phyloP scores from a whole-genome alignment of 1,140 invertebrate genomes.

The Steinernema khuongi region DNA sequence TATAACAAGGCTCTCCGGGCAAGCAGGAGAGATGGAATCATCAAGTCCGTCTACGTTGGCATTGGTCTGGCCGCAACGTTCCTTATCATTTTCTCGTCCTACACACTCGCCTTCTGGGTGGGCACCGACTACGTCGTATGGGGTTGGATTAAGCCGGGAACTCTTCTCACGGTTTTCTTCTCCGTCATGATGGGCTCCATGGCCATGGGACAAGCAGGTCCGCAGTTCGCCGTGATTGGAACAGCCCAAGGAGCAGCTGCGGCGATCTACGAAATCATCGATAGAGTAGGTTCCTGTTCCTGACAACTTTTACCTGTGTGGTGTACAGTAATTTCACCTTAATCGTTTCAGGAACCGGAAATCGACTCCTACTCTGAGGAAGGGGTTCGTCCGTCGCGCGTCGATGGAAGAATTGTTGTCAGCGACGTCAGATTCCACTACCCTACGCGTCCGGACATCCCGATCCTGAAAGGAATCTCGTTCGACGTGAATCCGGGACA shows the following conservation, averaged over 20 bases:
- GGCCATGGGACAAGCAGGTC: conserved; percentile 42
- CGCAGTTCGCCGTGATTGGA: conserved; percentile 51
- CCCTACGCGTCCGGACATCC: conserved; percentile 59
- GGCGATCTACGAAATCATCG: conserved; percentile 50
- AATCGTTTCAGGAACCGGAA: conserved; percentile 52
- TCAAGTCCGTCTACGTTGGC: conserved; percentile 31
- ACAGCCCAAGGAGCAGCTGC: conserved; percentile 50
- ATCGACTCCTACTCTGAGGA: conserved; percentile 57
- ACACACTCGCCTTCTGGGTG: conserved; percentile 47
- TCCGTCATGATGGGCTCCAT: conserved; percentile 54
- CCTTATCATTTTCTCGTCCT: conserved; percentile 42
- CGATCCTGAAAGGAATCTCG: conserved; percentile 73
- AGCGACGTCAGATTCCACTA: conserved; percentile 60
- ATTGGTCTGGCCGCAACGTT: conserved; percentile 38
- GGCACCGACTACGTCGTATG: conserved; percentile 36
- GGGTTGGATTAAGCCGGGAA: conserved; percentile 24
- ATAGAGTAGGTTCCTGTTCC: conserved; percentile 36
- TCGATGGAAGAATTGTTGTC: conserved; percentile 59
- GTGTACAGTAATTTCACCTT: too few relatives aligned
- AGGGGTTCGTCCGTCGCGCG: conserved; percentile 50
- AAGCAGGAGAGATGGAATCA: conserved; percentile 37
- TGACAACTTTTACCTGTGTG: too few relatives aligned
- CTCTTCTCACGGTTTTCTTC: conserved; percentile 47
- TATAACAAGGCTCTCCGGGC: conserved; percentile 37
- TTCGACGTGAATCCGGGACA: conserved; percentile 79